Evolutionary conservation across 2,113 vertebrate species (phyloP).

Genomic region (Rutilus rutilus): DNA sequence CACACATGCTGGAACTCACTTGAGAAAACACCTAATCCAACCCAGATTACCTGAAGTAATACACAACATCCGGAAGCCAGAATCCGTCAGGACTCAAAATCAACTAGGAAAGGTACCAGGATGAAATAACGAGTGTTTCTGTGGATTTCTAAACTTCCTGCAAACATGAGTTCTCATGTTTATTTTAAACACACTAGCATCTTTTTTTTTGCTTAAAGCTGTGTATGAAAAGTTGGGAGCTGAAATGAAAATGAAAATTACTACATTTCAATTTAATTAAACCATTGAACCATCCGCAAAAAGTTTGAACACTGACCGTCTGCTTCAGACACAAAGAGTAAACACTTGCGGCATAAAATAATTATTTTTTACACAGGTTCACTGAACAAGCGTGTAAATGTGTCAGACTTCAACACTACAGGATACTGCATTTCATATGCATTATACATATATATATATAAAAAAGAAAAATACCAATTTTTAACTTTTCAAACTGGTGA

Average conservation of each 20-base stretch:
- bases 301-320: not conserved
- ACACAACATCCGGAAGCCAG: not conserved
- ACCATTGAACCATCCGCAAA: not conserved
- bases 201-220: not conserved
- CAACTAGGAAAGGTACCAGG: not conserved
- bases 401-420: not conserved
- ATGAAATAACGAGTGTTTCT: not conserved
- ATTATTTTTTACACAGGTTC: not conserved
- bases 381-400: not conserved
- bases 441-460: not conserved
- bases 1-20: not conserved
- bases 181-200: not conserved
- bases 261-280: not conserved
- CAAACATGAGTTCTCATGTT: not conserved
- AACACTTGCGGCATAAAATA: conserved; percentile 7
- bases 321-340: not conserved
- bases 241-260: not conserved
- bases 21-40: not conserved
- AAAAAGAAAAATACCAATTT: conserved; percentile 13
- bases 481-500: not conserved
- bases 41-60: not conserved
- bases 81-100: not conserved
- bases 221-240: too few relatives aligned
- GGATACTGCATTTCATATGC: not conserved
- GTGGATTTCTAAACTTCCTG: not conserved